Evolutionary conservation across 2,113 vertebrate species (phyloP).

Genomic region (Chionomys nivalis): DNA sequence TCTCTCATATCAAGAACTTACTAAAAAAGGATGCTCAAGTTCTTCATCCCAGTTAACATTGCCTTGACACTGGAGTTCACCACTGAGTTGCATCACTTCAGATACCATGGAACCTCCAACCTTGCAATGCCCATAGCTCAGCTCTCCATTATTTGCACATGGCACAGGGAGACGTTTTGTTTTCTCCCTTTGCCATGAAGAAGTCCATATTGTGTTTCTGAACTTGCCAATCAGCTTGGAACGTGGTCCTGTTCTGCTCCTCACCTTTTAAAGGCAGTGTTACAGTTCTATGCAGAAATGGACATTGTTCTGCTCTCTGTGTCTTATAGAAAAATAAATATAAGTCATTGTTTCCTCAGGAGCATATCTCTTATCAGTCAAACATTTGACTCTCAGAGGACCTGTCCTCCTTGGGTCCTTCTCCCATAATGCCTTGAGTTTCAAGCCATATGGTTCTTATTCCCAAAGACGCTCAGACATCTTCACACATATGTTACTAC

Average conservation of each 20-base stretch:
- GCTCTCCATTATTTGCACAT: not conserved
- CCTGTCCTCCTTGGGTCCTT: not conserved
- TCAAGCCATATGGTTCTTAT: not conserved
- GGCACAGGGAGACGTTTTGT: not conserved
- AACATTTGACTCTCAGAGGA: not conserved
- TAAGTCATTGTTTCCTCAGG: not conserved
- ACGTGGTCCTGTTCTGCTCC: not conserved
- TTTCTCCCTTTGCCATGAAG: not conserved
- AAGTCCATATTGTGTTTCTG: not conserved
- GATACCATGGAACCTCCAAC: too few relatives aligned
- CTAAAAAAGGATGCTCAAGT: not conserved
- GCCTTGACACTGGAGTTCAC: not conserved
- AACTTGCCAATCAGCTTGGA: not conserved
- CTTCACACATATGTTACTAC: not conserved
- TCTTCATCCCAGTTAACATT: not conserved
- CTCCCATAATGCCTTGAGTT: not conserved
- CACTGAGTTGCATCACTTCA: not conserved
- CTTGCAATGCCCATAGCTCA: too few relatives aligned
- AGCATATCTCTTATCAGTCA: not conserved
- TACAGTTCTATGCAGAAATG: not conserved
- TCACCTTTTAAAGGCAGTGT: not conserved
- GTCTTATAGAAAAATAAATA: not conserved
- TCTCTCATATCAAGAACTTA: too few relatives aligned
- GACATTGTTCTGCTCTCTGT: not conserved
- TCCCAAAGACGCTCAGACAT: not conserved